A percentile compares a stretch with the other conserved stretches of the same genome.
These are phyloP conservation scores for Alfaro cultratus DNA, from an alignment of 2,797 vertebrate genomes.

Conservation along the genomic window DNA sequence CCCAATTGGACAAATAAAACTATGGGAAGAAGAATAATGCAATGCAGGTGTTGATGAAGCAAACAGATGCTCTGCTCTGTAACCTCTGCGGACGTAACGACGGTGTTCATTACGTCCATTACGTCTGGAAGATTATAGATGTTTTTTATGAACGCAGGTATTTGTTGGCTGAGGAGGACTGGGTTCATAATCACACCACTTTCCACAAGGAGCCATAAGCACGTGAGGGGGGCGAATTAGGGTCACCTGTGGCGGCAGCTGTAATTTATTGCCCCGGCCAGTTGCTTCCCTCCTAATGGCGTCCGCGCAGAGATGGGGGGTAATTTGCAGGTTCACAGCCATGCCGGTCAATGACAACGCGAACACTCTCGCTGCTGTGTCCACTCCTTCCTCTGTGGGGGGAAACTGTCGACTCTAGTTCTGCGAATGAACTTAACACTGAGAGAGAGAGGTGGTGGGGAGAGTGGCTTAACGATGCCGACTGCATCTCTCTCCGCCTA, in stretches of 20 bases:
- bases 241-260: constrained; percentile 52
- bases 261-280: constrained; percentile 48
- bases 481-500: constrained; percentile 30
- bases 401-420: constrained; percentile 51
- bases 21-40: neutral
- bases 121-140: constrained; percentile 36
- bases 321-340: constrained; percentile 60
- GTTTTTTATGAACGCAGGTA: constrained; percentile 39
- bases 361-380: constrained; percentile 33
- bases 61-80: constrained; percentile 13
- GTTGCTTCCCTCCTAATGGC: constrained; percentile 43
- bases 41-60: constrained; percentile 19
- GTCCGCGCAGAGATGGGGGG: constrained; percentile 41
- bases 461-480: constrained; percentile 21
- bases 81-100: constrained; percentile 42
- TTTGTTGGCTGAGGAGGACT: constrained; percentile 29
- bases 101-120: constrained; percentile 41
- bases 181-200: constrained; percentile 36
- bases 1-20: constrained; percentile 4
- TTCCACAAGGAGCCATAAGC: constrained; percentile 24
- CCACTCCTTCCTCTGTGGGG: constrained; percentile 26
- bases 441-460: neutral
- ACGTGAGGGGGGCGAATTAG: constrained; percentile 30
- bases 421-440: constrained; percentile 30
- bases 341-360: constrained; percentile 61